A percentile compares a stretch with the other conserved stretches of the same genome.
Conservation (phyloP, 2,797 vertebrate genomes). For the Bradypus variegatus region DNA sequence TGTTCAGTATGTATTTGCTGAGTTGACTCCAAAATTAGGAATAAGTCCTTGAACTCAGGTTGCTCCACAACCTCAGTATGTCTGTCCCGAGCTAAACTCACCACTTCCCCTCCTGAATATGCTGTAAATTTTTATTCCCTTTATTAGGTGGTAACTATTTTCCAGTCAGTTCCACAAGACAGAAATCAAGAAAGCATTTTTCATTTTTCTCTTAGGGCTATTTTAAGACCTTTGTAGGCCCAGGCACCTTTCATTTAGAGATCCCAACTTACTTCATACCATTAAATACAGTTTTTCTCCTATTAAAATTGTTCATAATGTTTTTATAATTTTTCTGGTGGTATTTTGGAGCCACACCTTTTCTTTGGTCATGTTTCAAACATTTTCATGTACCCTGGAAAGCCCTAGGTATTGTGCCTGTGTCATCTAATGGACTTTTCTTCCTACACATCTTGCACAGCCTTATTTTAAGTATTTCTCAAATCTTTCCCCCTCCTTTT, state of each 20-base stretch:
- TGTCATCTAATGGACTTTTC: not conserved
- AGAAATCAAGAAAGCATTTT: not conserved
- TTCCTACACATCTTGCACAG: not conserved
- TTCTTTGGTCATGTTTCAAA: not conserved
- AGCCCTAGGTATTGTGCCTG: not conserved
- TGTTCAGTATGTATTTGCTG: not conserved
- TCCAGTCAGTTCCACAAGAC: not conserved
- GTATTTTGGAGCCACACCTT: not conserved
- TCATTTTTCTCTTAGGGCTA: not conserved
- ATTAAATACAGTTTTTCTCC: not conserved
- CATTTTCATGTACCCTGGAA: not conserved
- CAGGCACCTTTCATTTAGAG: not conserved
- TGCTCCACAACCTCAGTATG: not conserved
- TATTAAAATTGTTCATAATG: not conserved
- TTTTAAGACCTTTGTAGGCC: not conserved
- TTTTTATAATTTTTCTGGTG: not conserved
- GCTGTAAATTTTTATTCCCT: not conserved
- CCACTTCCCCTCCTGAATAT: not conserved
- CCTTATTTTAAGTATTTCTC: slow-evolving; percentile 14
- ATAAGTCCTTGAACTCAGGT: not conserved
- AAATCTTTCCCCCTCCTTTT: not conserved
- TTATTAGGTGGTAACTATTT: not conserved
- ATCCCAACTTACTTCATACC: not conserved
- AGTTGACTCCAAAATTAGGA: not conserved
- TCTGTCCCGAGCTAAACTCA: not conserved